Evolutionary conservation across 2,797 vertebrate genomes (phyloP).

Genomic region (Xiphorhynchus erythropygius): DNA sequence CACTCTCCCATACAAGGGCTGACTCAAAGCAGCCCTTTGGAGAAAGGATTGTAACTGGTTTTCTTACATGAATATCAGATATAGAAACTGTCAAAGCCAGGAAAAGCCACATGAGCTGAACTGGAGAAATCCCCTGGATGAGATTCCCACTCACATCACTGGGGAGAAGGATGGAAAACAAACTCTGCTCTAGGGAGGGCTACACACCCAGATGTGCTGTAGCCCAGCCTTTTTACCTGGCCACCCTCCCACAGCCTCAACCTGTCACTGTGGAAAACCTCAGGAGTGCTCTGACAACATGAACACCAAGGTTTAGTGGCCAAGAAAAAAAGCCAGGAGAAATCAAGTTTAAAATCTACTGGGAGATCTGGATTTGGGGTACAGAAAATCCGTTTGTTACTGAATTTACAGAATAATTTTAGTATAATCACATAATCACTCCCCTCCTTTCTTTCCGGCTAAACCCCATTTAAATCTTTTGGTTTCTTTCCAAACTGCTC

Average conservation of each 20-base stretch:
- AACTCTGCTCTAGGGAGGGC: neutral
- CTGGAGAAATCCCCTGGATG: neutral
- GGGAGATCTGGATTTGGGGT: neutral
- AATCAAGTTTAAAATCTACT: neutral
- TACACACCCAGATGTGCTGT: fast-evolving
- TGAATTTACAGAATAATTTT: neutral
- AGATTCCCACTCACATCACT: neutral
- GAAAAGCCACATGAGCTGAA: neutral
- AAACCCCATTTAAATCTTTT: neutral
- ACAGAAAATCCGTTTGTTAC: neutral
- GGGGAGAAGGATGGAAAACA: neutral
- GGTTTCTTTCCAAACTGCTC: neutral
- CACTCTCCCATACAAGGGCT: neutral
- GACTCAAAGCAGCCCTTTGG: neutral
- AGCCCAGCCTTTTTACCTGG: neutral
- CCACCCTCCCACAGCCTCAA: neutral
- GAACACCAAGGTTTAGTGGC: neutral
- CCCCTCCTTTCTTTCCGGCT: neutral
- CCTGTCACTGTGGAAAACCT: neutral
- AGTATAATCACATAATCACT: neutral
- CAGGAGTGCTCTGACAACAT: neutral
- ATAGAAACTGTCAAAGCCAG: fast-evolving
- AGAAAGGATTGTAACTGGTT: neutral
- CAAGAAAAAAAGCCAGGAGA: neutral
- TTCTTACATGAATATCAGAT: neutral